Evolutionary conservation across 2,113 vertebrate genomes (phyloP).

Genomic region (Otocyon megalotis): DNA sequence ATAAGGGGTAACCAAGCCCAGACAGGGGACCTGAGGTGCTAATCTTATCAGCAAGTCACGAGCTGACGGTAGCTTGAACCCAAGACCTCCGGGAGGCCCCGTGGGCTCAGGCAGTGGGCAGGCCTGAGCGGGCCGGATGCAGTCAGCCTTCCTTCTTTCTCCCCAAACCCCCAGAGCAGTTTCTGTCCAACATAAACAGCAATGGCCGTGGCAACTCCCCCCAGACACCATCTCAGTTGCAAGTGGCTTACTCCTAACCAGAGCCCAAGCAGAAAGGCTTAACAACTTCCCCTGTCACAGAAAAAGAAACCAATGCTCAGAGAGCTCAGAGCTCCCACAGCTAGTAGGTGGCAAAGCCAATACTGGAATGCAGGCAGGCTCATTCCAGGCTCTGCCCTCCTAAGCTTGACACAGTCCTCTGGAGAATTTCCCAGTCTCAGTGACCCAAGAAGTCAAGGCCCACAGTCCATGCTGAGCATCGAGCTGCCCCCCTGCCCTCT

Average conservation of each 20-base stretch:
- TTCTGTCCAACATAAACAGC: neutral
- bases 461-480: fast-evolving
- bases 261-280: neutral
- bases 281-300: neutral
- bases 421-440: neutral
- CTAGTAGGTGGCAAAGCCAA: neutral
- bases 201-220: fast-evolving
- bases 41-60: neutral
- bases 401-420: fast-evolving
- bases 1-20: neutral
- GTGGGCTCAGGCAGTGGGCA: fast-evolving
- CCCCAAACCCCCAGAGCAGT: neutral
- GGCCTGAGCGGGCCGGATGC: neutral
- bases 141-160: neutral
- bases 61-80: neutral
- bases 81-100: fast-evolving
- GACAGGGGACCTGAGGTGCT: neutral
- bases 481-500: neutral
- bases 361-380: neutral
- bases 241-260: neutral
- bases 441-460: neutral
- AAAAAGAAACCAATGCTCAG: neutral
- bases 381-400: neutral
- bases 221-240: fast-evolving
- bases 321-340: neutral